Conservation (phyloP, 2,888 invertebrate species). For the Resseliella maxima region DNA sequence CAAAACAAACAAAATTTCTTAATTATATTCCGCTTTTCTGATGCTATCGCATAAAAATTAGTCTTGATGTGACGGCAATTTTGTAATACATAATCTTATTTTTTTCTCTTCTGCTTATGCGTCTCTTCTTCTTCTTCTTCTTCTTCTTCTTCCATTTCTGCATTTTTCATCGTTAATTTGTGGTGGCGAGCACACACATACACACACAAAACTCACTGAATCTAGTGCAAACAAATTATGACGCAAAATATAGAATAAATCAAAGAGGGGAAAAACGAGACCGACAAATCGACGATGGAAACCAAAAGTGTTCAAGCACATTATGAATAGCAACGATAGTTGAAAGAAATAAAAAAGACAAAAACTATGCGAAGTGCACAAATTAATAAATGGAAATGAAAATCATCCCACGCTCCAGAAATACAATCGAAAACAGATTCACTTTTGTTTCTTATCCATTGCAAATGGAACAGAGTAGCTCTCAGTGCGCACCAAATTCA, state of each 20-base stretch:
- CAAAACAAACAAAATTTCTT: slow-evolving; percentile 42
- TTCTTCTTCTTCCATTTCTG: not conserved
- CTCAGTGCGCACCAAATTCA: not conserved
- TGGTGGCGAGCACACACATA: not conserved
- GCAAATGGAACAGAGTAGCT: slow-evolving; percentile 9
- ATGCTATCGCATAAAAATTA: slow-evolving; percentile 48
- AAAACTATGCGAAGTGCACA: slow-evolving; percentile 34
- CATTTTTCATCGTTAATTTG: slow-evolving; percentile 2
- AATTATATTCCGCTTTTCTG: slow-evolving; percentile 50
- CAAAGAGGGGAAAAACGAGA: not conserved
- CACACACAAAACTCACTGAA: not conserved
- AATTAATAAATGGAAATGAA: slow-evolving; percentile 53
- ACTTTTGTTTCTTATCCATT: slow-evolving; percentile 50
- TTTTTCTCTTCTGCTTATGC: too few relatives aligned
- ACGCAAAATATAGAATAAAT: slow-evolving; percentile 37
- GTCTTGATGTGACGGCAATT: slow-evolving; percentile 53
- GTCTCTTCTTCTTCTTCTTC: too few relatives aligned
- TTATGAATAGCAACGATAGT: not conserved
- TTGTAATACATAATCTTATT: slow-evolving; percentile 22
- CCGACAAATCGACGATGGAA: slow-evolving; percentile 7
- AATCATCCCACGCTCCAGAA: slow-evolving; percentile 52
- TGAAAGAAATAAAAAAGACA: not conserved
- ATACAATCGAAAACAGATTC: slow-evolving; percentile 47
- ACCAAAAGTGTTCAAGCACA: slow-evolving; percentile 19
- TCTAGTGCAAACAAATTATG: slow-evolving; percentile 31